Evolutionary conservation across 1,140 invertebrate species (phyloP).

Genomic region (Solenopsis invicta): DNA sequence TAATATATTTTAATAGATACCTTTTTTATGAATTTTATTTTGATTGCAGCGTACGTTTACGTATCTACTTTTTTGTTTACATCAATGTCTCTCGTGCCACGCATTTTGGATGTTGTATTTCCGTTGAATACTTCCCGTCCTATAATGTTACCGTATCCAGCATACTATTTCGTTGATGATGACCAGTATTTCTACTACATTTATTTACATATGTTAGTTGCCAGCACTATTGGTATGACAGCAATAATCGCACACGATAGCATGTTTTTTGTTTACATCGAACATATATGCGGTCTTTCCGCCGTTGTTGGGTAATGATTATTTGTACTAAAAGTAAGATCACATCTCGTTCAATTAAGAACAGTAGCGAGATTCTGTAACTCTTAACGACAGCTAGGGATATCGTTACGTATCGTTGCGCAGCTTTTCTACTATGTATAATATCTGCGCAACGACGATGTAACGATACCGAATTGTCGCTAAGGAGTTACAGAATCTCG

Average conservation of each 20-base stretch:
- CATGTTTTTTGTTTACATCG: constrained; percentile 28
- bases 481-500: too few species aligned
- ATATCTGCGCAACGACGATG: too few species aligned
- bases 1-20: neutral
- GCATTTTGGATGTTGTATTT: constrained; percentile 6
- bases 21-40: neutral
- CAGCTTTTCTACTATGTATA: too few species aligned
- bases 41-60: neutral
- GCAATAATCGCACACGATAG: constrained; percentile 11
- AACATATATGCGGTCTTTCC: constrained; percentile 24
- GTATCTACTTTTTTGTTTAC: neutral
- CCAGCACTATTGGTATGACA: neutral
- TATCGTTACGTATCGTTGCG: too few species aligned
- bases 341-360: neutral
- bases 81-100: neutral
- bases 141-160: neutral
- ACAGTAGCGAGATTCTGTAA: too few species aligned
- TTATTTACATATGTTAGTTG: neutral
- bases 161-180: constrained; percentile 34
- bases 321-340: neutral
- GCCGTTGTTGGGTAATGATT: constrained; percentile 29
- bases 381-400: too few species aligned
- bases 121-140: constrained; percentile 33
- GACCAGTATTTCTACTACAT: constrained; percentile 37
- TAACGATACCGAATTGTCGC: too few species aligned